These are phyloP conservation scores for Rhagium mordax DNA, from an alignment of 2,888 invertebrate species.

Conservation along the genomic window DNA sequence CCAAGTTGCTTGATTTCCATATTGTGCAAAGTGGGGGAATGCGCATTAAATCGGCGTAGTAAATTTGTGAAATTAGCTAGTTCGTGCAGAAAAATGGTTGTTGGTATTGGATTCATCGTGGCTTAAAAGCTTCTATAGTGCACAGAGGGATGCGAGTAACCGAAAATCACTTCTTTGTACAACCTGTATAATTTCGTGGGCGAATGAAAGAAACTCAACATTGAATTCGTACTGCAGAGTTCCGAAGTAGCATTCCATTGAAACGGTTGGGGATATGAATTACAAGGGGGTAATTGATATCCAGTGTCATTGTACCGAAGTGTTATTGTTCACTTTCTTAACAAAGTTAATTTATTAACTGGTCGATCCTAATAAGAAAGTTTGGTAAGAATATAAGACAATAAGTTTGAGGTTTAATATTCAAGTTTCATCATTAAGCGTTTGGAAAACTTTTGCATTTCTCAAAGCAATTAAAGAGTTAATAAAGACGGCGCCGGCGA, in stretches of 20 bases:
- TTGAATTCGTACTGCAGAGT: neutral
- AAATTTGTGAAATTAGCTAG: too few relatives aligned
- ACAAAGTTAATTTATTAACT: constrained; percentile 37
- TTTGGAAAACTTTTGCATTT: constrained; percentile 37
- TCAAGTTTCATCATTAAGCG: constrained; percentile 40
- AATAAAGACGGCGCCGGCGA: constrained; percentile 36
- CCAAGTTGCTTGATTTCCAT: too few relatives aligned
- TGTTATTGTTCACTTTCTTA: constrained; percentile 11
- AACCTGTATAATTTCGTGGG: neutral
- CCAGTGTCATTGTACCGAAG: constrained; percentile 12
- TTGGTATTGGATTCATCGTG: too few relatives aligned
- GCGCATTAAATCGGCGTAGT: too few relatives aligned
- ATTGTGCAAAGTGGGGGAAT: too few relatives aligned
- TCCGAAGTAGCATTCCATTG: too few relatives aligned
- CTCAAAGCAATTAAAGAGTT: constrained; percentile 38
- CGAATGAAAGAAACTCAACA: neutral
- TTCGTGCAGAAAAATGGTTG: too few relatives aligned
- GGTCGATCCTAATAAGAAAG: constrained; percentile 39
- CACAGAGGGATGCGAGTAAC: too few relatives aligned
- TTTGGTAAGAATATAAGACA: constrained; percentile 42
- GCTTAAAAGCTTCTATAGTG: too few relatives aligned
- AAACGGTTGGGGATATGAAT: too few relatives aligned
- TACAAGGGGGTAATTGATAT: constrained; percentile 13
- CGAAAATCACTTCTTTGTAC: too few relatives aligned
- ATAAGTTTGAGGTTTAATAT: constrained; percentile 41